A percentile compares a stretch with the other conserved stretches of the same genome.
Evolutionary conservation across 2,113 vertebrate genomes (phyloP).

Genomic region (Pomatostomus ruficeps): DNA sequence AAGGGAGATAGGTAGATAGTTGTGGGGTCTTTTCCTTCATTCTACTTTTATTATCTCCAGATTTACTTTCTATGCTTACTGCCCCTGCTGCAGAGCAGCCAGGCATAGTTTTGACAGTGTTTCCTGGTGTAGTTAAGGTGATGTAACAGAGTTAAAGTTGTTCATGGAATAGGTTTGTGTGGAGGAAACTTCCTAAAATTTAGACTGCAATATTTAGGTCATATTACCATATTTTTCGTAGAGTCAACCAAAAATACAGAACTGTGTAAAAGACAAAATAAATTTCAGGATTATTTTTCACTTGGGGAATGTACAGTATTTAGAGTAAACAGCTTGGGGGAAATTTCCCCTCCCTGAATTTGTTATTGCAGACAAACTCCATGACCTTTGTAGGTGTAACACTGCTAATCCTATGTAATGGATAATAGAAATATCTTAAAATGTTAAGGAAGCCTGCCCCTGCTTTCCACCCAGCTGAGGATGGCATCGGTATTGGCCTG

Average conservation of each 20-base stretch:
- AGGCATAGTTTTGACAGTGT: not conserved
- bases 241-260: not conserved
- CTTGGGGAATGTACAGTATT: not conserved
- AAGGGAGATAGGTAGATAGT: not conserved
- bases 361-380: not conserved
- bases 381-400: not conserved
- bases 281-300: not conserved
- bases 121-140: not conserved
- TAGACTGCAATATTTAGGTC: not conserved
- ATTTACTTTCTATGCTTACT: not conserved
- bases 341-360: not conserved
- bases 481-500: fast-evolving
- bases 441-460: not conserved
- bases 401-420: not conserved
- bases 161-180: not conserved
- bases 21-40: not conserved
- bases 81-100: not conserved
- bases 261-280: not conserved
- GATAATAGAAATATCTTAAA: not conserved
- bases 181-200: not conserved
- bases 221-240: not conserved
- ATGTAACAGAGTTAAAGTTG: not conserved
- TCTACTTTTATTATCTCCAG: not conserved
- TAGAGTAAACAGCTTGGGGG: not conserved
- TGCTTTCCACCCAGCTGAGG: not conserved